Evolutionary conservation across 53 echinoderm and acorn worm species (phyloP), one percentile per base, ranked within the genome.

Genomic region (Echinometra lucunter): DNA sequence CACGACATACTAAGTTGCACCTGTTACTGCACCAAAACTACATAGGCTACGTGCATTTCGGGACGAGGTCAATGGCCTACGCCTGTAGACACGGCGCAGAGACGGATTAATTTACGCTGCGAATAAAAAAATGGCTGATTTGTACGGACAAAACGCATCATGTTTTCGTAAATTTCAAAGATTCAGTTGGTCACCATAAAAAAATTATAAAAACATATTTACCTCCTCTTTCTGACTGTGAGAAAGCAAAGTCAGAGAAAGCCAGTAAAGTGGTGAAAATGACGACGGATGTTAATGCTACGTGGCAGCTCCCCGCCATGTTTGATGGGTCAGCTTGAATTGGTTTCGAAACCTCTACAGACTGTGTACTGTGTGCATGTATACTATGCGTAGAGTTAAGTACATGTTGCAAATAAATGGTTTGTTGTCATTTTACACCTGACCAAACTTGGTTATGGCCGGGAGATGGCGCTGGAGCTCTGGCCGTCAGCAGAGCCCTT

Each of bases 251-350:
- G 1, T 40, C 13, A 1, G 47, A 25, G 3, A 91, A 70, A 44
- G 91, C 7, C 67, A 91, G 49, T 11, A 91, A 91, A 70, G 91
- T 70, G 72, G 45, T 70, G 56, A 91, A 91, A 66, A 91, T 25
- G 70, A 91, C 1, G 45, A 69, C 70, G 40, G 70, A 91, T 72
- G 69, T 70, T 70, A 44, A 9, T 66, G 91, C 91, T 91, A 91
- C 91, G 91, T 91, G 91, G 91, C 91, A 91, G 25, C 13, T 90
- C 91, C 49, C 44, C 70, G 70, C 91, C 70, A 70, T 91, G 7
- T 44, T 91, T 69, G 88, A 88, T 32, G 25, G 11, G 75, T 40
- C 75, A 75, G 75, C 75, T 16, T 75, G 75, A 75, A 40, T 4
- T 75, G 75, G 40, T 75, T 75, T 75, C 75, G 75, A 75, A 75